Conservation (phyloP, 2,797 vertebrate species). For the Setipinna tenuifilis region DNA sequence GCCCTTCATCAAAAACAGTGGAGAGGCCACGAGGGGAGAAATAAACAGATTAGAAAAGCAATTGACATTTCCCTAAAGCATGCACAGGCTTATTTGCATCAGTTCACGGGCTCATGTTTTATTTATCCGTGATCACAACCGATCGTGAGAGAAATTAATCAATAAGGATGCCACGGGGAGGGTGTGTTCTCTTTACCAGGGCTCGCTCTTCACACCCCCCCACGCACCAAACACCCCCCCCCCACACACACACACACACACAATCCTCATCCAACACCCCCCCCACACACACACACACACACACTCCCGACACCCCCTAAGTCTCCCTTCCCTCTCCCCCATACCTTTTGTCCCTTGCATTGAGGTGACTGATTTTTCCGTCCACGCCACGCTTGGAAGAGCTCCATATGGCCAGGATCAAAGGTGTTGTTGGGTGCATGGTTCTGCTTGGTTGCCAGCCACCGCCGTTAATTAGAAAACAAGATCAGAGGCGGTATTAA, state of each 20-base stretch:
- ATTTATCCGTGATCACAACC: slow-evolving; percentile 79
- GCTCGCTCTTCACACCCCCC: slow-evolving; percentile 22
- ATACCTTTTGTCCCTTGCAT: slow-evolving; percentile 76
- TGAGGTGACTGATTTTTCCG: slow-evolving; percentile 80
- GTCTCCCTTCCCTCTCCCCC: slow-evolving; percentile 58
- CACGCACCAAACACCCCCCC: slow-evolving; percentile 20
- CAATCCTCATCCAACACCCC: neutral
- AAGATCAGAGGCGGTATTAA: slow-evolving; percentile 87
- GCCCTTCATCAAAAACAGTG: slow-evolving; percentile 70
- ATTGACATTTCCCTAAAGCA: slow-evolving; percentile 78
- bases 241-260: neutral
- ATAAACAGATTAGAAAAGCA: slow-evolving; percentile 81
- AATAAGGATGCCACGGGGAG: slow-evolving; percentile 73
- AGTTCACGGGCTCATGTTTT: slow-evolving; percentile 76
- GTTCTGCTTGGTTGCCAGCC: slow-evolving; percentile 85
- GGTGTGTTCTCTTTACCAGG: slow-evolving; percentile 50
- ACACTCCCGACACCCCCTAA: neutral
- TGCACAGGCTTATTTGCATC: slow-evolving; percentile 72
- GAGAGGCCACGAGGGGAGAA: slow-evolving; percentile 72
- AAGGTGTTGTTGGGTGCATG: slow-evolving; percentile 84
- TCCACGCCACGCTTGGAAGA: slow-evolving; percentile 79
- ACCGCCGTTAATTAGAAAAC: slow-evolving; percentile 86
- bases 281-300: neutral
- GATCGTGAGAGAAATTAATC: slow-evolving; percentile 81
- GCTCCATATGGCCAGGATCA: slow-evolving; percentile 85